phyloP scores from a whole-genome alignment of 2,888 invertebrate genomes.

The Tetanocera ferruginea region DNA sequence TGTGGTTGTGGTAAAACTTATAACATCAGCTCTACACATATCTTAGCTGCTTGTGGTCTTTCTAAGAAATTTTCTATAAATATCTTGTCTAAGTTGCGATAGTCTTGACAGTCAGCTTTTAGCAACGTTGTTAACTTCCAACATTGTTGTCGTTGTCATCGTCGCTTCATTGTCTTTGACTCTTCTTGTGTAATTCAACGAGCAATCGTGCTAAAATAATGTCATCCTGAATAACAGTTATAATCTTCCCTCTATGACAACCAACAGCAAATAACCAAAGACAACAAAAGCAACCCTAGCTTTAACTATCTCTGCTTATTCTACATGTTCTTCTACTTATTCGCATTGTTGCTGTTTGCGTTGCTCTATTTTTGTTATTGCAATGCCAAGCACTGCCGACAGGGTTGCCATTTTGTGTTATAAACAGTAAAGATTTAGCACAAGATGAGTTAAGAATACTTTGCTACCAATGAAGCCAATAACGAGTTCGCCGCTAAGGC shows the following conservation, averaged over 20 bases:
- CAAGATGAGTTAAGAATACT: no score
- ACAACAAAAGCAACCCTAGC: neutral
- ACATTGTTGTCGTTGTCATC: neutral
- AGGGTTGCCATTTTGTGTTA: no score
- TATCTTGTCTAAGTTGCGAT: no score
- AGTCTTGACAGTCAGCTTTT: neutral
- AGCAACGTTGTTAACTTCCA: neutral
- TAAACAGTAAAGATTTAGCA: no score
- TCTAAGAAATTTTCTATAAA: no score
- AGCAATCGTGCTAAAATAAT: conserved; percentile 3
- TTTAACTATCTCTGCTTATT: neutral
- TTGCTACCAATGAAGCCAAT: no score
- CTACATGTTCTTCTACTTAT: neutral
- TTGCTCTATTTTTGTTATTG: neutral
- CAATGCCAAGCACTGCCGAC: no score
- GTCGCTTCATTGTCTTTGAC: no score
- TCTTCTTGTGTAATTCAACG: neutral
- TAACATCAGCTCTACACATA: neutral
- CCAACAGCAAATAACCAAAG: neutral
- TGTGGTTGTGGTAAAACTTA: conserved; percentile 5
- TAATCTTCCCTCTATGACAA: neutral
- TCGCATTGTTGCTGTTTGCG: neutral
- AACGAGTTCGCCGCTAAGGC: no score
- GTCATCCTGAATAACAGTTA: conserved; percentile 16
- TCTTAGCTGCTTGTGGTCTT: no score